Conservation (phyloP, 2,113 vertebrate genomes). For the Gila orcuttii region DNA sequence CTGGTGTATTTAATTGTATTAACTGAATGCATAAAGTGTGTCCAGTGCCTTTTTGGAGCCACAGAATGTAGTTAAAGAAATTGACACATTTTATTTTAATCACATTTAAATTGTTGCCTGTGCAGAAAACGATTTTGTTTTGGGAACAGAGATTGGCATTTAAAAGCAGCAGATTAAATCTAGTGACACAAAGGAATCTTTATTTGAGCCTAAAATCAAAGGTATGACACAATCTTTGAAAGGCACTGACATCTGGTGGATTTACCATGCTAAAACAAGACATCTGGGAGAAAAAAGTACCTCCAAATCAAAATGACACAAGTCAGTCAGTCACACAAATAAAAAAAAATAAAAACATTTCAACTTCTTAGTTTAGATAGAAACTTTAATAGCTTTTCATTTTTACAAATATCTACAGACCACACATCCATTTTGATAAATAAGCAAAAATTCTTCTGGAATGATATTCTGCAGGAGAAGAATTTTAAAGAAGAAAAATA, state of each 20-base stretch:
- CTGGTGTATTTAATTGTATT: not conserved
- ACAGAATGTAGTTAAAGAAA: not conserved
- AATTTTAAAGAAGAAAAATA: slow-evolving; percentile 39
- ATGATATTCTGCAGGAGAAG: slow-evolving; percentile 23
- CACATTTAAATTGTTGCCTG: too few species aligned
- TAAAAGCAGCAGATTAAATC: not conserved
- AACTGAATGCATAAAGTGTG: not conserved
- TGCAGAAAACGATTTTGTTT: too few species aligned
- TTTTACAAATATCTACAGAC: slow-evolving; percentile 82
- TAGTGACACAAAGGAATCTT: too few species aligned
- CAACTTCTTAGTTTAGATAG: slow-evolving; percentile 60
- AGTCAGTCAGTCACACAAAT: slow-evolving; percentile 6
- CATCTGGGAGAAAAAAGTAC: not conserved
- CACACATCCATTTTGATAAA: slow-evolving; percentile 73
- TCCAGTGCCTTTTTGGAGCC: not conserved
- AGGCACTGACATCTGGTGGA: slow-evolving; percentile 31
- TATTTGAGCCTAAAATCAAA: not conserved
- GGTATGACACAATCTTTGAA: not conserved
- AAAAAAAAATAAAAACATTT: not conserved
- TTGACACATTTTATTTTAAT: too few species aligned
- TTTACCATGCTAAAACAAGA: slow-evolving; percentile 7
- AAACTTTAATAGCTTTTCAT: slow-evolving; percentile 78
- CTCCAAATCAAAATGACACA: not conserved
- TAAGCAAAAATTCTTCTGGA: slow-evolving; percentile 61
- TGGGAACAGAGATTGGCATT: not conserved